These are phyloP conservation scores for Macquaria ambigua DNA, from an alignment of 2,113 vertebrate species.

Conservation along the genomic window DNA sequence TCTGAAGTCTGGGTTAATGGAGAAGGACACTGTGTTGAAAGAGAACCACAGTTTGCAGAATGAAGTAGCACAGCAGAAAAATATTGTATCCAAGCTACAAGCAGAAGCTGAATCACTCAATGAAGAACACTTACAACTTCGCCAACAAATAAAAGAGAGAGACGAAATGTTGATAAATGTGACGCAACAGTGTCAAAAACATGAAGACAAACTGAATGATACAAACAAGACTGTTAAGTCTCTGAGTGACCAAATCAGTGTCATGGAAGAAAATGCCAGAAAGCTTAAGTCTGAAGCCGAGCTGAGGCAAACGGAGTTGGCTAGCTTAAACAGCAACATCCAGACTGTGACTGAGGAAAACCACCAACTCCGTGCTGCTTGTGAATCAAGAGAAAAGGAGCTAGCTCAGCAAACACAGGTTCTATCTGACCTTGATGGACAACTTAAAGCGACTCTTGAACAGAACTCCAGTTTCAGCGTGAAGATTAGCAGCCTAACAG, in stretches of 20 bases:
- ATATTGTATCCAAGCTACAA: slow-evolving; percentile 56
- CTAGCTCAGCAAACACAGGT: slow-evolving; percentile 71
- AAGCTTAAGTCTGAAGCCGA: slow-evolving; percentile 73
- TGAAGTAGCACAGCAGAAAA: slow-evolving; percentile 69
- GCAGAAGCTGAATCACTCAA: slow-evolving; percentile 76
- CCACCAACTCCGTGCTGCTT: slow-evolving; percentile 68
- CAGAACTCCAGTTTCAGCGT: slow-evolving; percentile 61
- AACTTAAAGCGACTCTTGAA: slow-evolving; percentile 33
- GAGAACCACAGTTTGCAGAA: slow-evolving; percentile 75
- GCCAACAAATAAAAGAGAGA: slow-evolving; percentile 74
- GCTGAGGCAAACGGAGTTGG: slow-evolving; percentile 68
- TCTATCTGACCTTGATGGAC: slow-evolving; percentile 72
- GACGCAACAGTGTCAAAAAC: slow-evolving; percentile 69
- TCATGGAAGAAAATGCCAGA: slow-evolving; percentile 71
- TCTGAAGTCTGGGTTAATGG: slow-evolving; percentile 72
- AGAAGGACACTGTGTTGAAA: slow-evolving; percentile 71
- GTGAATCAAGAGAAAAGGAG: slow-evolving; percentile 75
- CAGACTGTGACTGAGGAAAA: slow-evolving; percentile 81
- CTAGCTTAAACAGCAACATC: slow-evolving; percentile 66
- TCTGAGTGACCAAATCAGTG: slow-evolving; percentile 74
- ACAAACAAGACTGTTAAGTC: slow-evolving; percentile 61
- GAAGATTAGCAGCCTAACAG: slow-evolving; percentile 74
- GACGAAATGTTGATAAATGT: slow-evolving; percentile 71
- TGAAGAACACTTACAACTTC: slow-evolving; percentile 67
- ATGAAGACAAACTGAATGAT: slow-evolving; percentile 76